These are phyloP conservation scores for Leptocoma aspasia DNA, from an alignment of 2,113 vertebrate genomes.

Conservation along the genomic window DNA sequence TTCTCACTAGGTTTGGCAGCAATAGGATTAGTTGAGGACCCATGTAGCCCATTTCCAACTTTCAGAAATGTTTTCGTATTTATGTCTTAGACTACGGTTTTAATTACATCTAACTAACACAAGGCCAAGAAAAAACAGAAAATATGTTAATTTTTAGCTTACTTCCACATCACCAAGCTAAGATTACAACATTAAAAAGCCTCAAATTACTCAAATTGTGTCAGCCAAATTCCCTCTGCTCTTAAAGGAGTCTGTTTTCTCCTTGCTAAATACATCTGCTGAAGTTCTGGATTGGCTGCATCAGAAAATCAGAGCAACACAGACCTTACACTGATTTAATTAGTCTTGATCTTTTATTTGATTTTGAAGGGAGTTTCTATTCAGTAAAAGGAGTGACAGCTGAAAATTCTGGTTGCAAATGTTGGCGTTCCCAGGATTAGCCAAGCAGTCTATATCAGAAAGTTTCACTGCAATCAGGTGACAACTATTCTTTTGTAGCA, in stretches of 20 bases:
- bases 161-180: not conserved
- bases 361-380: not conserved
- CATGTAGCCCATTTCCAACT: not conserved
- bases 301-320: not conserved
- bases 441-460: not conserved
- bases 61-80: not conserved
- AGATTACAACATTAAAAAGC: not conserved
- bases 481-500: not conserved
- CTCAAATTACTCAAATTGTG: not conserved
- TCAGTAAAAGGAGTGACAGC: not conserved
- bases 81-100: not conserved
- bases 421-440: not conserved
- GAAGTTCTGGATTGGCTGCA: not conserved
- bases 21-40: not conserved
- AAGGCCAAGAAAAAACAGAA: not conserved
- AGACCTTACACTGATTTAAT: not conserved
- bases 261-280: not conserved
- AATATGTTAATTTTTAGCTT: not conserved
- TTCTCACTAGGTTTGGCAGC: not conserved
- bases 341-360: not conserved
- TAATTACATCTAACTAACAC: not conserved
- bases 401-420: not conserved
- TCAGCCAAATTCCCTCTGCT: not conserved
- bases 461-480: not conserved
- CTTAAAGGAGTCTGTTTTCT: not conserved